Percentiles rank a stretch among this genome's conserved stretches.
These are phyloP conservation scores for Cremastinae sp. DNA, from an alignment of 2,888 invertebrate genomes.

Conservation along the genomic window DNA sequence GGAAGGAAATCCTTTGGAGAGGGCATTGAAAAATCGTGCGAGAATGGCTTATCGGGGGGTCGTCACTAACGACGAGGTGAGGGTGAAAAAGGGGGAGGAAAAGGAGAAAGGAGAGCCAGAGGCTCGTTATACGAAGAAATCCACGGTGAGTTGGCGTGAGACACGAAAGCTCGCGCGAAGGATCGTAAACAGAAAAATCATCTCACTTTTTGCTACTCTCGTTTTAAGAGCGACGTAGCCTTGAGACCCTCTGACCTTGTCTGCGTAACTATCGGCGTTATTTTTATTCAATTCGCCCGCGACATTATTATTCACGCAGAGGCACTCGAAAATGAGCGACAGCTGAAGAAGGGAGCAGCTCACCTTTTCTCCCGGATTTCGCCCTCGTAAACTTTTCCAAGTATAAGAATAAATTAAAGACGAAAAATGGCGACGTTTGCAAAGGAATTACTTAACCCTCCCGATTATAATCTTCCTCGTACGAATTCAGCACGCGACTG, in stretches of 20 bases:
- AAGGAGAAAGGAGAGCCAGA: slow-evolving; percentile 9
- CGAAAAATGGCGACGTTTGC: no score
- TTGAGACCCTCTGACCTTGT: slow-evolving; percentile 38
- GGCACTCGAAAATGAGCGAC: no score
- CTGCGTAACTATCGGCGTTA: neutral
- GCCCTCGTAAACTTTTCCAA: neutral
- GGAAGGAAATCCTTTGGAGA: no score
- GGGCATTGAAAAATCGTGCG: slow-evolving; percentile 2
- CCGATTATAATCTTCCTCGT: slow-evolving; percentile 46
- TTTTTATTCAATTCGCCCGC: slow-evolving; percentile 28
- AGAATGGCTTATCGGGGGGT: slow-evolving; percentile 6
- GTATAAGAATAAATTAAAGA: neutral
- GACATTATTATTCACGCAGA: no score
- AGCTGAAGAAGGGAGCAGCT: neutral
- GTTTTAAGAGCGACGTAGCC: neutral
- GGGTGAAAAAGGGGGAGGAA: slow-evolving; percentile 7
- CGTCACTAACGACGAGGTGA: neutral
- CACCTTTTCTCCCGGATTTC: neutral
- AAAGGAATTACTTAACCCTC: slow-evolving; percentile 27
- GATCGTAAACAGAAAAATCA: slow-evolving; percentile 21
- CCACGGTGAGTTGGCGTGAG: slow-evolving; percentile 36
- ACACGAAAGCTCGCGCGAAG: slow-evolving; percentile 29
- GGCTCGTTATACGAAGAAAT: slow-evolving; percentile 18
- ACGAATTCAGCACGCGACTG: slow-evolving; percentile 43
- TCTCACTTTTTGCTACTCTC: slow-evolving; percentile 2